Evolutionary conservation across 2,888 invertebrate genomes (phyloP).

Genomic region (Pachydiplax longipennis): DNA sequence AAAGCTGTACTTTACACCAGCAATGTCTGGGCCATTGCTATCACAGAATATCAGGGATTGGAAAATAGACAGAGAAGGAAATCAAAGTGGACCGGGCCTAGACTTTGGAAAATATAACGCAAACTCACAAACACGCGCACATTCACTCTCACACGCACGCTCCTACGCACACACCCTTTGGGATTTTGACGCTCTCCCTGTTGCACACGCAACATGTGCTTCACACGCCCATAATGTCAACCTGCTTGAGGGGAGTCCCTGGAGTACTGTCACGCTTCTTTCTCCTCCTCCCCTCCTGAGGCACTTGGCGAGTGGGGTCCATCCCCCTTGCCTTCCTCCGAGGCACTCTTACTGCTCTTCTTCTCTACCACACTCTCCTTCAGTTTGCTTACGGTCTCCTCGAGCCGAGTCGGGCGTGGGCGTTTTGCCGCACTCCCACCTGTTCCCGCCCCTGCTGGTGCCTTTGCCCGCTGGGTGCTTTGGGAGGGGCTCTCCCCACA

Average conservation of each 20-base stretch:
- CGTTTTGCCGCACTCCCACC: conserved; percentile 53
- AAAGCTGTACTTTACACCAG: conserved; percentile 37
- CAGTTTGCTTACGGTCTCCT: conserved; percentile 47
- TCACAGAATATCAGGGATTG: conserved; percentile 35
- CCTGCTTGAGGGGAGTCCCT: conserved; percentile 8
- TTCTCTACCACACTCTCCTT: conserved; percentile 67
- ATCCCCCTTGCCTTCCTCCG: conserved; percentile 61
- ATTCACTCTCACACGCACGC: neutral
- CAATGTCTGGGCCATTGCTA: conserved; percentile 35
- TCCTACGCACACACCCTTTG: conserved; percentile 1
- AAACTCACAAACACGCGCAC: neutral
- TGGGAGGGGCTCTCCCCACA: conserved; percentile 50
- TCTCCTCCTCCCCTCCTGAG: conserved; percentile 35
- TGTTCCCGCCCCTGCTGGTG: conserved; percentile 57
- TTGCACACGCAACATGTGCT: conserved; percentile 30
- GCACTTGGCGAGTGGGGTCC: conserved; percentile 53
- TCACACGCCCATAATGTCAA: conserved; percentile 37
- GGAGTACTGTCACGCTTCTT: conserved; percentile 32
- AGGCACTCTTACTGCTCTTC: conserved; percentile 59
- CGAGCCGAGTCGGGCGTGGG: conserved; percentile 38
- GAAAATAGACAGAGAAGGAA: conserved; percentile 13
- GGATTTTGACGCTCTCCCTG: conserved; percentile 6
- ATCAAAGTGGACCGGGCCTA: conserved; percentile 20
- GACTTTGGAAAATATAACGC: conserved; percentile 18
- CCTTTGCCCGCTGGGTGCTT: conserved; percentile 51